These are phyloP conservation scores for Paratrypauchen microcephalus DNA, from an alignment of 2,797 vertebrate species.

Conservation along the genomic window DNA sequence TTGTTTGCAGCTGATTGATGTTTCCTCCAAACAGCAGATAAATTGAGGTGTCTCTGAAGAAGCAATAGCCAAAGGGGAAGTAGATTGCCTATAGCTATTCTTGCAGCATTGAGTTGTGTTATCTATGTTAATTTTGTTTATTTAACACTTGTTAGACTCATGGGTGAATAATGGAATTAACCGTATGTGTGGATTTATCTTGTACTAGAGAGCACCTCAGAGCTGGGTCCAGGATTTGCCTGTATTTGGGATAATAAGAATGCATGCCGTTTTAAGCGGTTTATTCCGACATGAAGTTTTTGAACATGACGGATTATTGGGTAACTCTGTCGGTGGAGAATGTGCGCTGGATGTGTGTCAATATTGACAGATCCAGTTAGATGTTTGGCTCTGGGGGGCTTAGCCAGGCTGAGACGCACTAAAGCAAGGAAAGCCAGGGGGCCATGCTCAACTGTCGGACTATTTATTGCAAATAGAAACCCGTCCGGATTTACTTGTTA, in stretches of 20 bases:
- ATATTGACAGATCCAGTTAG: constrained; percentile 70
- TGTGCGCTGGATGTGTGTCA: constrained; percentile 57
- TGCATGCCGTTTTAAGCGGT: constrained; percentile 35
- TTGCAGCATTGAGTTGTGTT: background rate
- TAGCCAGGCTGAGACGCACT: constrained; percentile 65
- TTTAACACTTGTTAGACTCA: background rate
- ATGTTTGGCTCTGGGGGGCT: constrained; percentile 64
- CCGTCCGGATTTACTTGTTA: constrained; percentile 9
- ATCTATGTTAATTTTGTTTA: background rate
- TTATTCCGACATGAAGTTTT: constrained; percentile 47
- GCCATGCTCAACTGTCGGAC: constrained; percentile 61
- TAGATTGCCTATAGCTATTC: background rate
- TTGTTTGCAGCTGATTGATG: background rate
- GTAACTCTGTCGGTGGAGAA: constrained; percentile 37
- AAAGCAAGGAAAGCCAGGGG: constrained; percentile 67
- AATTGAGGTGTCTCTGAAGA: background rate
- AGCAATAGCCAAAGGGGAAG: constrained; percentile 2
- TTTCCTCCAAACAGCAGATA: background rate
- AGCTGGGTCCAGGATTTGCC: constrained; percentile 32
- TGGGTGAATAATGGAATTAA: constrained; percentile 23
- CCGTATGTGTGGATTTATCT: background rate
- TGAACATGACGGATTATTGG: constrained; percentile 52
- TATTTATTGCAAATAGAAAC: constrained; percentile 61
- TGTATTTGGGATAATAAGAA: constrained; percentile 28
- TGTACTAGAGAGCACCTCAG: constrained; percentile 5